Evolutionary conservation across 2,888 invertebrate species (phyloP).

Genomic region (Ischnus inquisitorius): DNA sequence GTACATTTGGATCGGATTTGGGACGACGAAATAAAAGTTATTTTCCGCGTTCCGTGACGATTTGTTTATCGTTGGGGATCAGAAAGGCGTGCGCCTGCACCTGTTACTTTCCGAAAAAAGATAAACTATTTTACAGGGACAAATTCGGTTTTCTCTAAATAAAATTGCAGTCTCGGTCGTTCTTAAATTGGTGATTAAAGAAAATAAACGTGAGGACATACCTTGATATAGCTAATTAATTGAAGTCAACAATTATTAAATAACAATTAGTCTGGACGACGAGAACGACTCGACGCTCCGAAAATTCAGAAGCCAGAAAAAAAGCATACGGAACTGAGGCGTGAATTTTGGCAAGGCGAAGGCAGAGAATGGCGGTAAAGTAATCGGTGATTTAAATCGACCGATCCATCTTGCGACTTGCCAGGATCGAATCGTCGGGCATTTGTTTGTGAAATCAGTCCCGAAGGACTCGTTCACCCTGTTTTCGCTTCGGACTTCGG

Average conservation of each 20-base stretch:
- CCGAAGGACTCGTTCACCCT: conserved; percentile 77
- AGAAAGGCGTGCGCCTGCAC: neutral
- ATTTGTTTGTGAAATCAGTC: conserved; percentile 85
- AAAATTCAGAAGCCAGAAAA: neutral
- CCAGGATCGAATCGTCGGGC: conserved; percentile 84
- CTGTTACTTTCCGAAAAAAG: no score
- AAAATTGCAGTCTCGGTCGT: no score
- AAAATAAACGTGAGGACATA: no score
- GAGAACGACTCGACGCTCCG: no score
- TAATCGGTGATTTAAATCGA: conserved; percentile 85
- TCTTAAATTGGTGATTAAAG: no score
- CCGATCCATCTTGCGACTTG: conserved; percentile 84
- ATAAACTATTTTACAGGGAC: no score
- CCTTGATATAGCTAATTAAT: no score
- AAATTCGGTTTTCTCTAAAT: no score
- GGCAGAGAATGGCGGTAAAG: conserved; percentile 69
- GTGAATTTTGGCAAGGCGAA: neutral
- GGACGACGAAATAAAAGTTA: conserved; percentile 1
- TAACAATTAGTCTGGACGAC: no score
- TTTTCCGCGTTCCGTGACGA: neutral
- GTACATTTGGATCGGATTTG: conserved; percentile 1
- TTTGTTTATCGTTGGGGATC: neutral
- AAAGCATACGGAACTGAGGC: conserved; percentile 51
- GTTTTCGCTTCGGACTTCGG: neutral
- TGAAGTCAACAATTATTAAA: no score